Evolutionary conservation across 2,797 vertebrate species (phyloP).

Genomic region (Nyctalus aviator): DNA sequence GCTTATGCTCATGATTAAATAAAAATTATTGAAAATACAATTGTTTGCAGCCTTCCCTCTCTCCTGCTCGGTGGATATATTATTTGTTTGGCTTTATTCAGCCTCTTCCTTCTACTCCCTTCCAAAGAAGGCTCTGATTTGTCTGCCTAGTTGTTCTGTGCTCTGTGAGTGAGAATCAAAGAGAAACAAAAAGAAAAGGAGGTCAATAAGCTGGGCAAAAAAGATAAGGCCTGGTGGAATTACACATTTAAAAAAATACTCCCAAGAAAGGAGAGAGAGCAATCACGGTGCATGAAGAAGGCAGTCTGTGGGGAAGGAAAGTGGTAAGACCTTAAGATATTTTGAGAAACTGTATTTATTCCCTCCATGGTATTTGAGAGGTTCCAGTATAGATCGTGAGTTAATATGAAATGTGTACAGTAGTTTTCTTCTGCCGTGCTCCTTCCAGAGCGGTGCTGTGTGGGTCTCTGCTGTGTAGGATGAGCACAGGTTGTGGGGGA

Average conservation of each 20-base stretch:
- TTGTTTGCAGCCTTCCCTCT: neutral
- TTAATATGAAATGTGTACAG: neutral
- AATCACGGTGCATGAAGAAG: neutral
- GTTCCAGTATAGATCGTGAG: neutral
- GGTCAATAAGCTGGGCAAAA: neutral
- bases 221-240: neutral
- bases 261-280: neutral
- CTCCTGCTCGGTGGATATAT: neutral
- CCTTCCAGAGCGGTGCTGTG: neutral
- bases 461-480: rapidly evolving
- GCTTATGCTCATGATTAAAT: neutral
- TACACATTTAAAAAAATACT: neutral
- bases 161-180: neutral
- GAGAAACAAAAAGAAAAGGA: neutral
- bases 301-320: neutral
- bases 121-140: neutral
- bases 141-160: neutral
- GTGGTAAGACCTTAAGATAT: neutral
- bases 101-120: neutral
- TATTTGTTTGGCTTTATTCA: neutral
- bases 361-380: neutral
- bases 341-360: neutral
- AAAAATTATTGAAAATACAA: neutral
- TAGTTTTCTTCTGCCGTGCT: neutral
- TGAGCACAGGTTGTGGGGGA: neutral